Conservation (phyloP, 53 echinoderm and acorn worm species). For the Henricia sp. region DNA sequence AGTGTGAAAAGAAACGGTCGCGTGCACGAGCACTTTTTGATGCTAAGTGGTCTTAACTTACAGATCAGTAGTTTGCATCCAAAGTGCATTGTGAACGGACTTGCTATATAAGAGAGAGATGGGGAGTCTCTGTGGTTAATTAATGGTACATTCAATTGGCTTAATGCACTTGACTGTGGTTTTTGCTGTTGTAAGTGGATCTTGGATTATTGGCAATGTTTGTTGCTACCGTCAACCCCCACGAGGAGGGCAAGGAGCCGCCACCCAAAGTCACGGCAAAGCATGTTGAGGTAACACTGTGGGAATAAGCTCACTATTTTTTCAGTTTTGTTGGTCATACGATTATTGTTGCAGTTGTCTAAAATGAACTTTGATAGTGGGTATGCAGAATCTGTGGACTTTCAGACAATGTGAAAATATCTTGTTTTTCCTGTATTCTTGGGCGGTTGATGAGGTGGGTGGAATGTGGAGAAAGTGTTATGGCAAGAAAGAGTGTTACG, state of each 20-base stretch:
- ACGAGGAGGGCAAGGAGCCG: conserved; percentile 33
- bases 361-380: too few relatives aligned
- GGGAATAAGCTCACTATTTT: not conserved
- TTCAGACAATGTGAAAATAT: too few relatives aligned
- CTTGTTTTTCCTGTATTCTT: too few relatives aligned
- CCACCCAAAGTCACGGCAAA: conserved; percentile 21
- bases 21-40: not conserved
- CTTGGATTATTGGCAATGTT: conserved; percentile 13
- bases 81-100: not conserved
- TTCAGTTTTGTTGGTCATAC: not conserved
- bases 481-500: too few relatives aligned
- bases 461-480: too few relatives aligned
- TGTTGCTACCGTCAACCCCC: conserved; percentile 23
- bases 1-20: conserved; percentile 17
- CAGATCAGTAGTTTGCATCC: not conserved
- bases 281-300: conserved; percentile 41
- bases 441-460: too few relatives aligned
- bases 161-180: not conserved
- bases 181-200: not conserved
- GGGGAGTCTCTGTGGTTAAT: not conserved
- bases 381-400: too few relatives aligned
- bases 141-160: not conserved
- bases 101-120: not conserved
- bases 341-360: not conserved
- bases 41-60: conserved; percentile 43